Evolutionary conservation across 2,888 invertebrate species (phyloP).

Genomic region (Parnassius orleans): DNA sequence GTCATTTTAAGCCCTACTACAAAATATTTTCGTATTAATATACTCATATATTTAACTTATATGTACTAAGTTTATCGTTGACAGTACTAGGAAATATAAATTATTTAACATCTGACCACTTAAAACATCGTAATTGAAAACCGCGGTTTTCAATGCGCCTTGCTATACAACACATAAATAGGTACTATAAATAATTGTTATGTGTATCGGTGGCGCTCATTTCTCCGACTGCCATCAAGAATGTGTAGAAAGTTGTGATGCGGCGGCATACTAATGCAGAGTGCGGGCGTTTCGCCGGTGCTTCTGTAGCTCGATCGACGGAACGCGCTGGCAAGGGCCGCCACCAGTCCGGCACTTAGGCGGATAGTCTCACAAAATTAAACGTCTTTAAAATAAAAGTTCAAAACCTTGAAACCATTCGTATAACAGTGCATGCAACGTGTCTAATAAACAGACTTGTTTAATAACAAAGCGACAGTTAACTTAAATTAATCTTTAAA

Average conservation of each 20-base stretch:
- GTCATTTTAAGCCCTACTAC: no score
- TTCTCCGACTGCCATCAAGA: slow-evolving; percentile 73
- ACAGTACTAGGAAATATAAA: no score
- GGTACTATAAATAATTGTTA: slow-evolving; percentile 38
- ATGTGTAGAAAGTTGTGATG: slow-evolving; percentile 80
- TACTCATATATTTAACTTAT: no score
- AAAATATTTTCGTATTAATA: no score
- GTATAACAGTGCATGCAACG: no score
- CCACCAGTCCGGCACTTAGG: neutral
- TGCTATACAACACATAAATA: slow-evolving; percentile 13
- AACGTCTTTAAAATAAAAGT: neutral
- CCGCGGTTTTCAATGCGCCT: neutral
- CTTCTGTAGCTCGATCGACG: slow-evolving; percentile 35
- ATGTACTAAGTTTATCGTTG: no score
- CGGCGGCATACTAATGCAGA: slow-evolving; percentile 75
- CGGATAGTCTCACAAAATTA: slow-evolving; percentile 14
- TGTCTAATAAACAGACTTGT: no score
- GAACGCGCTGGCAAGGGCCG: slow-evolving; percentile 23
- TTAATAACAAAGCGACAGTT: no score
- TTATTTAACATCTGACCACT: no score
- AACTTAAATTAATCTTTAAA: no score
- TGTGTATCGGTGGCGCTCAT: slow-evolving; percentile 66
- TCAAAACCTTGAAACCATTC: no score
- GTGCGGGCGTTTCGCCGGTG: slow-evolving; percentile 56
- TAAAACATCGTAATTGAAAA: neutral